phyloP scores from a whole-genome alignment of 2,113 vertebrate genomes.

The Nothoprocta pentlandii region DNA sequence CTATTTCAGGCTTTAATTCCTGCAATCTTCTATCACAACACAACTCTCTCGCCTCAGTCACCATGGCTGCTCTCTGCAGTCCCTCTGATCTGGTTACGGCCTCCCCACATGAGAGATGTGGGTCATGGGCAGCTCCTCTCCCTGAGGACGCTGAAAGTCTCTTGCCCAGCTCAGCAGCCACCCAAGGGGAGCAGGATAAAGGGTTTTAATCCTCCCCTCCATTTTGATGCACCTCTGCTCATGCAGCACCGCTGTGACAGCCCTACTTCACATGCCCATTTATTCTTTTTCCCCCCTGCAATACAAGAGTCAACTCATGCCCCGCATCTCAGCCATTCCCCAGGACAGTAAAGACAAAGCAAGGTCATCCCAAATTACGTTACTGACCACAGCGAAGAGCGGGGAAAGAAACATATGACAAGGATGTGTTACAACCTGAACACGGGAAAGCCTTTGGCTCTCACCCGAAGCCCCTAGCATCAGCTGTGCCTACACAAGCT shows the following conservation, averaged over 20 bases:
- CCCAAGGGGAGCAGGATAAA: not conserved
- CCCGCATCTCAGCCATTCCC: not conserved
- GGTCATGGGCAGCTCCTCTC: not conserved
- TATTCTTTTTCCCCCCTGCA: not conserved
- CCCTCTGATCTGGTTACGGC: not conserved
- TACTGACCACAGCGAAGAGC: not conserved
- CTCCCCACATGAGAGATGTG: not conserved
- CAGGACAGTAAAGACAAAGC: not conserved
- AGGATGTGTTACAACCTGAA: not conserved
- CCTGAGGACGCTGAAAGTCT: not conserved
- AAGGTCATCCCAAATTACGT: not conserved
- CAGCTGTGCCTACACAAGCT: conserved; percentile 25
- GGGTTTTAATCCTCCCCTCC: not conserved
- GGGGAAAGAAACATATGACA: not conserved
- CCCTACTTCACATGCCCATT: not conserved
- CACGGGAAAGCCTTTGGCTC: not conserved
- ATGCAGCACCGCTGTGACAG: not conserved
- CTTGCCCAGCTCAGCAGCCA: not conserved
- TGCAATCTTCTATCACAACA: not conserved
- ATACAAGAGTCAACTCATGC: not conserved
- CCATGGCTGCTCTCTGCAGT: not conserved
- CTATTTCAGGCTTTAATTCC: conserved; percentile 9
- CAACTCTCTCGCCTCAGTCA: not conserved
- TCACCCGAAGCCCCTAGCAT: not conserved
- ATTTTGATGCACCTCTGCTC: not conserved